Evolutionary conservation across 2,888 invertebrate species (phyloP), one percentile per base, ranked within the genome.

Genomic region (Aricia artaxerxes): DNA sequence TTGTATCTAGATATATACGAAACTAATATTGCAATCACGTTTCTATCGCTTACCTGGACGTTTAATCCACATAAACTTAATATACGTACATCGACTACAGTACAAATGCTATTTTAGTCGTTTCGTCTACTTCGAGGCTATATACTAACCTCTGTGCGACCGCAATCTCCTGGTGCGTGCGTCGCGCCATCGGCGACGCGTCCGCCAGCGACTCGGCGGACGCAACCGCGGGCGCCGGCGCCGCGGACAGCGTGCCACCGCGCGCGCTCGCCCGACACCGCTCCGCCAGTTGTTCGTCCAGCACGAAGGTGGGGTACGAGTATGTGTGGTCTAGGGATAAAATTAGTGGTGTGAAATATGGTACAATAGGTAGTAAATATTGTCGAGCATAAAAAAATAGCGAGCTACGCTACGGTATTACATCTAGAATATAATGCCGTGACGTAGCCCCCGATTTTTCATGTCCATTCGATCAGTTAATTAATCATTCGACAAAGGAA

Each of bases 161-260:
- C 88, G 97, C 98, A 31, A 99, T 97, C 94, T 99, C 99, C 85
- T 99, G 98, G 88, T 99, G 99, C 9, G 99, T 99, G 84, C 99
- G 95, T 5, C 98, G 94, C 0, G 98, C 98, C 95, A 99, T 97
- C 0, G 99, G 99, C 83, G 98, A 98, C 11, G 97, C 98, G 82
- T 98, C 97, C 11, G 94, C 93, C 35, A 95, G 87, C 1, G 95
- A 95, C 80, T 94, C 94, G 0, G 91, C 92, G 0, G 93, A 92
- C 4, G 93, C 93, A 13, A 90, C 87, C 80, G 93, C 90, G 13
- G 92, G 89, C 13, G 91, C 89, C 1, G 93, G 91, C 77, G 90
- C 79, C 44, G 88, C 83, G 40, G 86, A 88, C 82, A 91, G 80
- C 73, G 91, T 86, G 82, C 83, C 94, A 82, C 83, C 89, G 82